Percentiles rank a stretch among this genome's conserved stretches.
These are phyloP conservation scores for Sturnira hondurensis DNA, from an alignment of 2,113 vertebrate genomes.

Conservation along the genomic window DNA sequence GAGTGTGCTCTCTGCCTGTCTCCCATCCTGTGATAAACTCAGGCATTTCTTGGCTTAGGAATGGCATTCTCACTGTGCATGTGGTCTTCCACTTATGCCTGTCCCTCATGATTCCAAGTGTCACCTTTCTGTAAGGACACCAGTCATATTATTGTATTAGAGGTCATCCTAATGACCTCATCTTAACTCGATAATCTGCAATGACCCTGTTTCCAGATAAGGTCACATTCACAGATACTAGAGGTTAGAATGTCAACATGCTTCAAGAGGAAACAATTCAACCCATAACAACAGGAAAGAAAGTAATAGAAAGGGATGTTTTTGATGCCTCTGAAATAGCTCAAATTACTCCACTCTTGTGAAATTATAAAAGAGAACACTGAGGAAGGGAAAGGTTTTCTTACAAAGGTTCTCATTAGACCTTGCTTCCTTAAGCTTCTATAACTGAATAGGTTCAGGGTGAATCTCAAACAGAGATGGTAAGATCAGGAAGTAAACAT, in stretches of 20 bases:
- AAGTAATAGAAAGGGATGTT: neutral
- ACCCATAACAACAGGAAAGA: neutral
- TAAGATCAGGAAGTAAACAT: neutral
- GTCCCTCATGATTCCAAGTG: neutral
- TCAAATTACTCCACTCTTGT: neutral
- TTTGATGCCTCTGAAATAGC: neutral
- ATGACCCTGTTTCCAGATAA: neutral
- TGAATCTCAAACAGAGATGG: neutral
- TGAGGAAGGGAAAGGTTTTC: neutral
- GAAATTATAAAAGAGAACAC: neutral
- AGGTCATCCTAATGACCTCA: neutral
- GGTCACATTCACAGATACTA: neutral
- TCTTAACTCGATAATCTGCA: neutral
- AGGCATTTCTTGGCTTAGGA: neutral
- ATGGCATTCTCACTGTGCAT: neutral
- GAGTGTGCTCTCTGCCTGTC: neutral
- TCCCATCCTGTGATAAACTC: neutral
- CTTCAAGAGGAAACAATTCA: neutral
- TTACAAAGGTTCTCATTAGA: neutral
- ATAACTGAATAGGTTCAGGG: neutral
- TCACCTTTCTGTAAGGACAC: neutral
- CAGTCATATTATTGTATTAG: neutral
- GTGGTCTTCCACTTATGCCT: neutral
- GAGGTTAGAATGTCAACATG: neutral
- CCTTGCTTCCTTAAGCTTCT: neutral